These are phyloP conservation scores for Coenonympha glycerion DNA, from an alignment of 2,888 invertebrate species.

Conservation along the genomic window DNA sequence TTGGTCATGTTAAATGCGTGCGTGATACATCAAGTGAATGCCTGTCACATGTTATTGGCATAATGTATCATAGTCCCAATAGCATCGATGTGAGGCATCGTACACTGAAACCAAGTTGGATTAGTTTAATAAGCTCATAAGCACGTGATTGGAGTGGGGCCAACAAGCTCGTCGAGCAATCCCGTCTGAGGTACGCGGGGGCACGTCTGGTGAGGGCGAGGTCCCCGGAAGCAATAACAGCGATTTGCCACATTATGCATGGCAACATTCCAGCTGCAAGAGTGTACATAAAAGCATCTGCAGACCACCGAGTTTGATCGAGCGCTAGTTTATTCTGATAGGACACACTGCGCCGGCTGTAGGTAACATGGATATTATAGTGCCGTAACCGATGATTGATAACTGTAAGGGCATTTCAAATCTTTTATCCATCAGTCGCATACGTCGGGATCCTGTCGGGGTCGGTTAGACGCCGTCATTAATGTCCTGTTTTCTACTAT, in stretches of 20 bases:
- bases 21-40: too few relatives aligned
- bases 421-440: too few relatives aligned
- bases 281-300: slow-evolving; percentile 14
- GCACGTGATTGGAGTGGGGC: slow-evolving; percentile 30
- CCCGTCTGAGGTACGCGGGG: slow-evolving; percentile 21
- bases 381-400: too few relatives aligned
- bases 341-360: not conserved
- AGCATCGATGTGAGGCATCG: slow-evolving; percentile 10
- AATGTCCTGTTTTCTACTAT: too few relatives aligned
- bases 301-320: not conserved
- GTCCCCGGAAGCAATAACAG: slow-evolving; percentile 50
- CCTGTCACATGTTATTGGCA: too few relatives aligned
- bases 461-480: too few relatives aligned
- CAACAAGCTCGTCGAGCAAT: slow-evolving; percentile 26
- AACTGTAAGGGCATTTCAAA: too few relatives aligned
- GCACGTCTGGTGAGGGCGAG: slow-evolving; percentile 25
- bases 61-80: not conserved
- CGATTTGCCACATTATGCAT: slow-evolving; percentile 48
- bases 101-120: not conserved
- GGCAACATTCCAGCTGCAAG: slow-evolving; percentile 46
- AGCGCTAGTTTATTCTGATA: not conserved
- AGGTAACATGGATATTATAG: too few relatives aligned
- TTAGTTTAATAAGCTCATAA: slow-evolving; percentile 17
- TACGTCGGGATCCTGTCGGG: too few relatives aligned
- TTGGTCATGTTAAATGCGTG: too few relatives aligned